Conservation (phyloP, 1,140 invertebrate genomes). For the Ips typographus region DNA sequence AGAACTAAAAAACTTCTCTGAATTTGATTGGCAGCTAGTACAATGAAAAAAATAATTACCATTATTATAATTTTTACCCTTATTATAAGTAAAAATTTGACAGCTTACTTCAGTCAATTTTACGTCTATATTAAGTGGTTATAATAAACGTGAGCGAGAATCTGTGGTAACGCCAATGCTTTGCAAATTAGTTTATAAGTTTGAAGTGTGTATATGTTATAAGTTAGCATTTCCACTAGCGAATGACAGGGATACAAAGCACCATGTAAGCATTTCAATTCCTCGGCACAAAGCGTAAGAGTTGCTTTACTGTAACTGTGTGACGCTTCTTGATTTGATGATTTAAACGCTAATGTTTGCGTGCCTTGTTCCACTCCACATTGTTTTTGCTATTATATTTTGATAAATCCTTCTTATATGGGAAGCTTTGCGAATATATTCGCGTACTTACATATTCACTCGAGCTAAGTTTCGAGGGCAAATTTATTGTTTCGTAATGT, state of each 20-base stretch:
- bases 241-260: conserved; percentile 36
- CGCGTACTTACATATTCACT: conserved; percentile 8
- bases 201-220: conserved; percentile 37
- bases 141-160: not conserved
- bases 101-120: too few relatives aligned
- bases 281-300: conserved; percentile 25
- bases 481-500: too few relatives aligned
- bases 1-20: too few relatives aligned
- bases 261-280: conserved; percentile 32
- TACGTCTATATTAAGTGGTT: not conserved
- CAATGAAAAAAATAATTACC: too few relatives aligned
- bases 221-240: conserved; percentile 26
- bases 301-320: conserved; percentile 24
- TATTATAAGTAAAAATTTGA: too few relatives aligned
- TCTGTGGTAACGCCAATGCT: conserved; percentile 6
- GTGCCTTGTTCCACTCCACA: conserved; percentile 29
- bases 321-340: conserved; percentile 31
- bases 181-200: conserved; percentile 33
- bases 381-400: conserved; percentile 31
- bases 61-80: too few relatives aligned
- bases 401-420: conserved; percentile 28
- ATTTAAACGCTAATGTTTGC: conserved; percentile 33
- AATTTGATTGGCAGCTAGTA: too few relatives aligned
- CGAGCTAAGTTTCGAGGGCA: not conserved
- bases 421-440: conserved; percentile 8